Evolutionary conservation across 2,888 invertebrate genomes (phyloP), one percentile per base, ranked within the genome.

Genomic region (Drosophila pegasa): DNA sequence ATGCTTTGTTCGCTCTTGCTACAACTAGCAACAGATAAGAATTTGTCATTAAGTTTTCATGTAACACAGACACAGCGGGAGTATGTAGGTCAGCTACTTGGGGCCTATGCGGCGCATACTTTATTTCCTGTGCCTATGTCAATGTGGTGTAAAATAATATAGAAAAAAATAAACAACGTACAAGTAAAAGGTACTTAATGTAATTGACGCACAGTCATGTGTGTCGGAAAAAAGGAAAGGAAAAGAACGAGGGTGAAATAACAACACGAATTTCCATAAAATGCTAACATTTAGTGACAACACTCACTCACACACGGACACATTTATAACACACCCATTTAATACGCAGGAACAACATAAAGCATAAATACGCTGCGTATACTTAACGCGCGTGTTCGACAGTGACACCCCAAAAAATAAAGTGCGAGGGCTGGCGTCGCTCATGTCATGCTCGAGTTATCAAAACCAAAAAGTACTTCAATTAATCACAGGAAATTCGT

Each of bases 401-500:
- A 7, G 29, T 16, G 16, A 20, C 35, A 27, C 8, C 20, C 31
- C 16, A 10, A 22, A 52, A 35, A 41, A 43, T 14, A 6, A 5
- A 3, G 18, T 29, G 37, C 8, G n/a, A 9, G 6, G 10, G 8
- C n/a, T 12, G 31, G 52, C 38, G 10, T 16, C 25, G 20, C 51
- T 56, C 43, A n/a, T 60, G 59, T 60, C 68, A 47, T 54, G 64
- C 54, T 45, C 55, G 72, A 67, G 78, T 56, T 62, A 77, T 61
- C 50, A 61, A 59, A 54, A 62, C 56, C 41, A 14, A 51, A 71
- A 67, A 77, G 72, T 67, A 67, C 77, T 77, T 63, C 57, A 77
- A 60, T 75, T 72, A 76, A 77, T 77, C 77, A 75, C 72, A 60
- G 75, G 45, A 67, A 77, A 47, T 59, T 76, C 72, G 57, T 75